Evolutionary conservation across 1,140 invertebrate species (phyloP), one percentile per base, ranked within the genome.

Genomic region (Phocides pigmalion): DNA sequence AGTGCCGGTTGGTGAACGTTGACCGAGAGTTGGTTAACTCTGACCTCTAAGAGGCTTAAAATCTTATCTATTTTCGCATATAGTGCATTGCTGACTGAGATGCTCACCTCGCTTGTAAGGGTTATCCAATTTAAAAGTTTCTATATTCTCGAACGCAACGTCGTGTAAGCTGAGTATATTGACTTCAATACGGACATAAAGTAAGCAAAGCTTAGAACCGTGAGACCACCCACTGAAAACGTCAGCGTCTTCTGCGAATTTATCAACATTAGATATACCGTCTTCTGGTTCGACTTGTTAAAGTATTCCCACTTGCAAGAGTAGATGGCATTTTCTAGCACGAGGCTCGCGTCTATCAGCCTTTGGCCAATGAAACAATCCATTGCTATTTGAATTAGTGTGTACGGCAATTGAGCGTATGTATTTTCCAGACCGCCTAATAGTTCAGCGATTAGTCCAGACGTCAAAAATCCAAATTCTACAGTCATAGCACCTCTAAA

Each of bases 381-480:
- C 56, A 84, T 73, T 1, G 61, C 62, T 1, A 84, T 50, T 39
- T 78, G 75, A 0, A 76, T 56, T 5, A 86, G 56, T 1, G 75
- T 68, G 51, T 74, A 86, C 0, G 83, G 82, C 4, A 84, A 5
- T 22, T 83, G 46, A 0, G 84, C 16, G 35, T 73, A 81, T 2
- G 80, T 84, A n/a, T 76, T 81, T 8, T 82, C 73, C 25, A 85
- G 50, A 4, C 79, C 80, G 9, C 79, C 82, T 9, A 87, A 59
- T 2, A 87, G 50, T 56, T 80, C 81, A 0, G 74, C 70, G 22
- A 79, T 78, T 6, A 86, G 14, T 3, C 67, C 71, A 5, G 72
- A 17, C 0, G 56, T 65, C 4, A 81, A 28, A 6, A 75, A 35
- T 6, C 58, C 9, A 25, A 76, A 81, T 22, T 82, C 81, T 1